phyloP scores from a whole-genome alignment of 2,888 invertebrate species.

The Drosophila atripex region DNA sequence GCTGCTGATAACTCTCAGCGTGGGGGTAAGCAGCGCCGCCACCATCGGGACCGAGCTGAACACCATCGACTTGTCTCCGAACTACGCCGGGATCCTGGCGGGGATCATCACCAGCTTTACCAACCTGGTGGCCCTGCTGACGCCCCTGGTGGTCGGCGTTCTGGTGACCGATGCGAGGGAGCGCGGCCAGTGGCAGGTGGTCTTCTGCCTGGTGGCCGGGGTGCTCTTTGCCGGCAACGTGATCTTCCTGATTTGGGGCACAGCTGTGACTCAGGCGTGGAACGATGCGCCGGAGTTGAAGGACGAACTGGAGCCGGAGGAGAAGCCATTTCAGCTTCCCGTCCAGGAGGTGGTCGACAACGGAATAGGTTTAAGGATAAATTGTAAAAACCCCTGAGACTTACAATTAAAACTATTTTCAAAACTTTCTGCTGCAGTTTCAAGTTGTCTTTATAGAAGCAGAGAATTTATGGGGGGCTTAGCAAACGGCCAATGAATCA shows the following conservation, averaged over 20 bases:
- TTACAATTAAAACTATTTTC: slow-evolving; percentile 3
- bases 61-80: slow-evolving; percentile 88
- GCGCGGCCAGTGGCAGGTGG: slow-evolving; percentile 88
- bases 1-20: slow-evolving; percentile 85
- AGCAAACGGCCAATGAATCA: slow-evolving; percentile 10
- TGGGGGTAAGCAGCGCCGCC: slow-evolving; percentile 82
- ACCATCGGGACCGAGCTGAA: slow-evolving; percentile 84
- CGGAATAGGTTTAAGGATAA: slow-evolving; percentile 26
- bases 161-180: slow-evolving; percentile 84
- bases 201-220: slow-evolving; percentile 88
- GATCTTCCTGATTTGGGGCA: slow-evolving; percentile 88
- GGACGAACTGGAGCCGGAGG: slow-evolving; percentile 27
- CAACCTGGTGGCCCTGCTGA: slow-evolving; percentile 86
- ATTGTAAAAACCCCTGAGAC: slow-evolving; percentile 32
- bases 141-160: slow-evolving; percentile 86
- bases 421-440: background rate
- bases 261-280: slow-evolving; percentile 89
- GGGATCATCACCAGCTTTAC: slow-evolving; percentile 87
- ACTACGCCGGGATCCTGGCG: slow-evolving; percentile 87
- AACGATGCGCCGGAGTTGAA: slow-evolving; percentile 33
- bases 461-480: slow-evolving; percentile 10
- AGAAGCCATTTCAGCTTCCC: slow-evolving; percentile 35
- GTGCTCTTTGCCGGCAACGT: slow-evolving; percentile 88
- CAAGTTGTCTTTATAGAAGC: background rate
- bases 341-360: slow-evolving; percentile 44